Conservation (phyloP, 1,140 invertebrate species). For the Drosophila auraria region DNA sequence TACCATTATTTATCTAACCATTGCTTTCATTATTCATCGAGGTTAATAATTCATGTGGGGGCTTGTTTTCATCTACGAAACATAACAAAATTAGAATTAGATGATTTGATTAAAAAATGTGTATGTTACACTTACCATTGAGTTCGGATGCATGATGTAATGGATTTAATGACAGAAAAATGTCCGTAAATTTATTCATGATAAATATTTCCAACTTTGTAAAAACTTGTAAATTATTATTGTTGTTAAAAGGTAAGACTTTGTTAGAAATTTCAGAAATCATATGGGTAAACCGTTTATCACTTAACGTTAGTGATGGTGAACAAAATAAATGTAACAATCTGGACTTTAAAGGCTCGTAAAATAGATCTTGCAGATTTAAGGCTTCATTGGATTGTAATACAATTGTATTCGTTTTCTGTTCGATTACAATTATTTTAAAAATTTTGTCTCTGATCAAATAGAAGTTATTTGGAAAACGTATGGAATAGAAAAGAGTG, state of each 20-base stretch:
- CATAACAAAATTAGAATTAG: background rate
- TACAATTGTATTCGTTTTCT: background rate
- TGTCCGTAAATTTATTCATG: background rate
- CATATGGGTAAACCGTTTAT: background rate
- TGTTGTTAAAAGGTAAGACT: constrained; percentile 1
- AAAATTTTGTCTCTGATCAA: background rate
- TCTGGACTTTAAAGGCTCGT: constrained; percentile 1
- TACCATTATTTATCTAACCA: no score
- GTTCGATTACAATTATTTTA: background rate
- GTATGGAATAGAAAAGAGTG: background rate
- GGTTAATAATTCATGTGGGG: background rate
- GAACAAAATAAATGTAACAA: constrained; percentile 2
- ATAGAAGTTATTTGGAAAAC: constrained; percentile 4
- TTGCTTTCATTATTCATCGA: background rate
- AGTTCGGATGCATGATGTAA: background rate
- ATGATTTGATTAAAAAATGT: background rate
- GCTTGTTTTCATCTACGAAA: background rate
- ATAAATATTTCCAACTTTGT: background rate
- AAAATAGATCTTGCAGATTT: constrained; percentile 7
- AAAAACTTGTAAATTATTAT: constrained; percentile 1
- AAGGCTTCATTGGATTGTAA: background rate
- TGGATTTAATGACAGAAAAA: background rate
- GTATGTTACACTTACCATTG: constrained; percentile 4
- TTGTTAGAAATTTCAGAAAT: constrained; percentile 4
- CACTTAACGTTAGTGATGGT: background rate